A percentile compares a stretch with the other conserved stretches of the same genome.
phyloP scores from a whole-genome alignment of 2,113 vertebrate species.

The Emydura subglobosa region DNA sequence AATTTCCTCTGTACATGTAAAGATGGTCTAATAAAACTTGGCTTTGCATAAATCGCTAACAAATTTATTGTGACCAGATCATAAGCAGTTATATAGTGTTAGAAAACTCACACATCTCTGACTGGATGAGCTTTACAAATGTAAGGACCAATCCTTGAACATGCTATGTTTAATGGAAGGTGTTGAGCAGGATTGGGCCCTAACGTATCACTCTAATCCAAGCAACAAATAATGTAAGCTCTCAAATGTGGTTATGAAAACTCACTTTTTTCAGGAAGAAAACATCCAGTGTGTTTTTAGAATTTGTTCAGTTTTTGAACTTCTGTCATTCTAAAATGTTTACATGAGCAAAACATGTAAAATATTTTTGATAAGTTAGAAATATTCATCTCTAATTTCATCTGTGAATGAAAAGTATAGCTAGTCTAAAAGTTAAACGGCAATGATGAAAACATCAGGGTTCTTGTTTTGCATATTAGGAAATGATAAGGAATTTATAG shows the following conservation, averaged over 20 bases:
- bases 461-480: not conserved
- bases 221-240: not conserved
- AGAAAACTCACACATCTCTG: not conserved
- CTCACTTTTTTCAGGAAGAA: not conserved
- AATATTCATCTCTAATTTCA: not conserved
- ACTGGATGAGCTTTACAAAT: not conserved
- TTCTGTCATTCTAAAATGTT: not conserved
- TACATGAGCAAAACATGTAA: not conserved
- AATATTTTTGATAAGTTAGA: not conserved
- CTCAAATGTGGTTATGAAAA: not conserved
- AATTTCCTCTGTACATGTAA: accelerated
- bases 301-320: not conserved
- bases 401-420: not conserved
- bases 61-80: accelerated
- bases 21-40: accelerated
- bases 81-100: accelerated
- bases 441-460: not conserved
- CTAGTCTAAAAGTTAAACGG: not conserved
- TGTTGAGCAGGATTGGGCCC: accelerated
- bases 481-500: not conserved
- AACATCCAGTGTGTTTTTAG: not conserved
- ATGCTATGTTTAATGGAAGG: accelerated
- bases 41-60: accelerated
- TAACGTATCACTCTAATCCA: accelerated
- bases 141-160: accelerated